Conservation (phyloP, 1,140 invertebrate genomes). For the Micrasema minimum region DNA sequence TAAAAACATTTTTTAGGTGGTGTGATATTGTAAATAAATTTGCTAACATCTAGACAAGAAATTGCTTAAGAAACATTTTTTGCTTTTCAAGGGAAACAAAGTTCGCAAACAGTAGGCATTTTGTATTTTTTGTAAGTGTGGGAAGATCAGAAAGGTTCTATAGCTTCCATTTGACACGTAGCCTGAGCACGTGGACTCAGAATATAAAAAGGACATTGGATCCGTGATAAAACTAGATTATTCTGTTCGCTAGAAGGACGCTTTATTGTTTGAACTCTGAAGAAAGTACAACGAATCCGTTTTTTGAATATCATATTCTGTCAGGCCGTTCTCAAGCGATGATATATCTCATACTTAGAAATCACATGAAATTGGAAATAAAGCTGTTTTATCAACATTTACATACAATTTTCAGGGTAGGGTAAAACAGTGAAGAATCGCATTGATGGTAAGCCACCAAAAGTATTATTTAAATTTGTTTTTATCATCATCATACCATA, state of each 20-base stretch:
- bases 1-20: no score
- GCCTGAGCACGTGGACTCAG: conserved; percentile 42
- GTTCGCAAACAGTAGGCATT: conserved; percentile 12
- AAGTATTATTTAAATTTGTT: no score
- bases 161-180: conserved; percentile 45
- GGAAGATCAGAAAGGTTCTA: conserved; percentile 19
- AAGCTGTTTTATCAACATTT: no score
- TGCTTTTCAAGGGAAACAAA: background rate
- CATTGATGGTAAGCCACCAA: no score
- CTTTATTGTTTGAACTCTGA: conserved; percentile 50
- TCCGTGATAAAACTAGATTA: conserved; percentile 53
- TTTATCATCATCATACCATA: no score
- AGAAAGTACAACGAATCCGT: conserved; percentile 15
- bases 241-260: conserved; percentile 47
- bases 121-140: conserved; percentile 12
- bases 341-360: no score
- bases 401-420: no score
- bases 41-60: no score
- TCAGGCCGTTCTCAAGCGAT: background rate
- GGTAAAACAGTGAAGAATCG: no score
- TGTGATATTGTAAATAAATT: no score
- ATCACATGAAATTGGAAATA: no score
- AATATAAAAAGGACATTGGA: conserved; percentile 50
- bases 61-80: no score
- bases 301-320: conserved; percentile 22